Evolutionary conservation across 2,888 invertebrate species (phyloP).

Genomic region (Parasteatoda lunata): DNA sequence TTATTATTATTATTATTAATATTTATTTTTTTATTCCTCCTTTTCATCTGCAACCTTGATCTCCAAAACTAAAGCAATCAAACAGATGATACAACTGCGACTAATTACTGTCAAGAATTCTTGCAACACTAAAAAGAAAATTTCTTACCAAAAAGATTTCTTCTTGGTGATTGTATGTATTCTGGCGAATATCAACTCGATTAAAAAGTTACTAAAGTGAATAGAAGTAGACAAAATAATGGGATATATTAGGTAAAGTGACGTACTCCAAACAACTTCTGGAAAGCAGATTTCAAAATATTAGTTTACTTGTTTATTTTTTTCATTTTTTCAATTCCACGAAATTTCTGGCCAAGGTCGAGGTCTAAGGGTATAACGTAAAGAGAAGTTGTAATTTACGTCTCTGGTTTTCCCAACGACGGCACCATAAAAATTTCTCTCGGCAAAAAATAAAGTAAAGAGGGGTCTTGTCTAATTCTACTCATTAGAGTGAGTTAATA

Average conservation of each 20-base stretch:
- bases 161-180: neutral
- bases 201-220: neutral
- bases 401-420: neutral
- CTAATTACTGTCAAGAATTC: conserved; percentile 35
- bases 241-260: neutral
- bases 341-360: conserved; percentile 6
- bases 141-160: neutral
- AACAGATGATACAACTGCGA: neutral
- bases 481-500: neutral
- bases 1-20: too few relatives aligned
- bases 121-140: neutral
- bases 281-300: conserved; percentile 30
- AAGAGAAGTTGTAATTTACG: neutral
- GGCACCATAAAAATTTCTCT: neutral
- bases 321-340: conserved; percentile 23
- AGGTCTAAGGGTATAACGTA: neutral
- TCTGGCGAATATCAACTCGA: neutral
- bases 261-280: conserved; percentile 3
- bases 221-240: neutral
- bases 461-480: neutral
- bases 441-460: neutral
- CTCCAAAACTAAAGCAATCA: conserved; percentile 3
- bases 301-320: conserved; percentile 9
- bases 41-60: conserved; percentile 18
- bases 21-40: neutral